phyloP scores from a whole-genome alignment of 2,888 invertebrate genomes.

The Poecilus cupreus region DNA sequence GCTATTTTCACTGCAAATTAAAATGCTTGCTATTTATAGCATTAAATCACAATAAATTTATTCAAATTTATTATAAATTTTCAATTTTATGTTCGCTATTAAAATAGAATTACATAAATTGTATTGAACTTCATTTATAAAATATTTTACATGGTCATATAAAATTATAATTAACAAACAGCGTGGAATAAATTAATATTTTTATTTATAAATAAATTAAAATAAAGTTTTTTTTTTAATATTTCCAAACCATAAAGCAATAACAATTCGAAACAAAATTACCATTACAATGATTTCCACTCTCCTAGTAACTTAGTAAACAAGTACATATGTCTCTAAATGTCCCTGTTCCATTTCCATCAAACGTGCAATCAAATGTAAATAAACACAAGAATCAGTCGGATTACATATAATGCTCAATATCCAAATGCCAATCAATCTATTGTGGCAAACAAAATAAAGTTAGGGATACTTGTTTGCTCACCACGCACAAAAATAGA shows the following conservation, averaged over 20 bases:
- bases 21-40: neutral
- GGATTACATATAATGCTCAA: constrained; percentile 7
- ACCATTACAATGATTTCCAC: neutral
- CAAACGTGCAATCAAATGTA: neutral
- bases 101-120: constrained; percentile 1
- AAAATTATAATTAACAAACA: neutral
- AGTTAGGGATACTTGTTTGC: constrained; percentile 36
- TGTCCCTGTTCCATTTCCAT: neutral
- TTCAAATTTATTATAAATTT: constrained; percentile 14
- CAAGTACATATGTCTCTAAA: neutral
- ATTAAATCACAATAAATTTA: constrained; percentile 19
- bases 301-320: neutral
- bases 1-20: neutral
- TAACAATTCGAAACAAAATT: neutral
- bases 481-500: constrained; percentile 34
- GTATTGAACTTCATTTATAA: constrained; percentile 1
- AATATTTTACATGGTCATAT: neutral
- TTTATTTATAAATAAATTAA: constrained; percentile 14
- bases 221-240: neutral
- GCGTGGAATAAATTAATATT: neutral
- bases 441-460: constrained; percentile 9
- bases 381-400: constrained; percentile 10
- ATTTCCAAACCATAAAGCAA: too few species aligned
- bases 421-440: constrained; percentile 21
- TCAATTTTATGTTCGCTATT: neutral